Evolutionary conservation across 2,113 vertebrate species (phyloP).

Genomic region (Brachypodius melanocephalos): DNA sequence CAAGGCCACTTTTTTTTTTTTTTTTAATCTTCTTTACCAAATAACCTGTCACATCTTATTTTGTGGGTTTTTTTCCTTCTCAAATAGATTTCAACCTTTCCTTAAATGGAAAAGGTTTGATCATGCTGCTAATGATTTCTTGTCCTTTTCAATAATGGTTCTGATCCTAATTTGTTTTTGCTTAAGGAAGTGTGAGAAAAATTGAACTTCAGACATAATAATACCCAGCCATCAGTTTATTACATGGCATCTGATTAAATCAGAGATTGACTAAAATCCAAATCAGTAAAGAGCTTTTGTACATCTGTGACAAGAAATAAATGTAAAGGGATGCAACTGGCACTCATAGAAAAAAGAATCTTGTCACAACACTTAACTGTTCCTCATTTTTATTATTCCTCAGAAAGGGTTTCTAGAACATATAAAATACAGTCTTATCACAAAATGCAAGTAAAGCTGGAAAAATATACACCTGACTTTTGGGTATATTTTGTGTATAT

Average conservation of each 20-base stretch:
- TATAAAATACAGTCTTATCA: not conserved
- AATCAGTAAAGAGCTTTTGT: not conserved
- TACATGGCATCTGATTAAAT: constrained; percentile 15
- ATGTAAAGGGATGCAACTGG: not conserved
- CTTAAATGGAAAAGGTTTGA: not conserved
- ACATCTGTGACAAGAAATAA: not conserved
- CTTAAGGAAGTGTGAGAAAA: not conserved
- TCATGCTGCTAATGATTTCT: not conserved
- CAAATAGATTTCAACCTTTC: not conserved
- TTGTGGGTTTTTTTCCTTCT: not conserved
- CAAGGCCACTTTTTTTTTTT: not conserved
- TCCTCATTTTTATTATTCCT: not conserved
- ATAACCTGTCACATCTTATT: not conserved
- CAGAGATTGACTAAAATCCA: not conserved
- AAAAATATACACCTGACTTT: not conserved
- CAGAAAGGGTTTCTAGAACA: not conserved
- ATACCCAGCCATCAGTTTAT: not conserved
- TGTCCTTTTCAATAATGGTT: not conserved
- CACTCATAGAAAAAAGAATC: not conserved
- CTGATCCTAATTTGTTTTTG: not conserved
- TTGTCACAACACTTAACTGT: not conserved
- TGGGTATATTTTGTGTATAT: no score
- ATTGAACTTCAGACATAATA: not conserved
- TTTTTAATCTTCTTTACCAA: not conserved
- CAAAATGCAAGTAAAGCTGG: not conserved